Percentiles rank a stretch among this genome's conserved stretches.
Conservation (phyloP, 2,888 invertebrate genomes). For the Nowickia ferox region DNA sequence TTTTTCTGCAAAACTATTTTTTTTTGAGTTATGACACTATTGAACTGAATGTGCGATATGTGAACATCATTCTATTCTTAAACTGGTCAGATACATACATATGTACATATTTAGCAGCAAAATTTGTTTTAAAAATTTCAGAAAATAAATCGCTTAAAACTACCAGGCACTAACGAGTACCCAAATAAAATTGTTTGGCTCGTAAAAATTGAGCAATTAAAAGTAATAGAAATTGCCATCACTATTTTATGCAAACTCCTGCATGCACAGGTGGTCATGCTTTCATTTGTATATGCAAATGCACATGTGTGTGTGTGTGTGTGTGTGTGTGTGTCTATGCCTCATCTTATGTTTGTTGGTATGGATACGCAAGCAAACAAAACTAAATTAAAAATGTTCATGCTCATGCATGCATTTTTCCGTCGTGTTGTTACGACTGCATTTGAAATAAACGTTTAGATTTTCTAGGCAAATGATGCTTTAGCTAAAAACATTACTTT, state of each 20-base stretch:
- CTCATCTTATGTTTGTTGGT: background rate
- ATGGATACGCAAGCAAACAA: background rate
- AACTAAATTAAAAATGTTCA: constrained; percentile 42
- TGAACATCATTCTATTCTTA: too few species aligned
- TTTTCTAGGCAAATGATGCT: constrained; percentile 52
- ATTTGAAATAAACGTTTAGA: constrained; percentile 24
- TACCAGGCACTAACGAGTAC: background rate
- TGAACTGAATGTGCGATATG: too few species aligned
- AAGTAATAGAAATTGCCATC: background rate
- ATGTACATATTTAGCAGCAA: too few species aligned
- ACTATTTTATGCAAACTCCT: background rate
- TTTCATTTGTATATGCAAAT: background rate
- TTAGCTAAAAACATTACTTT: constrained; percentile 30
- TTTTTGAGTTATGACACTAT: too few species aligned
- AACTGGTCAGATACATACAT: too few species aligned
- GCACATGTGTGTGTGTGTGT: background rate
- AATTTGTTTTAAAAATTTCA: too few species aligned
- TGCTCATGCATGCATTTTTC: constrained; percentile 42
- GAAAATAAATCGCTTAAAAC: too few species aligned
- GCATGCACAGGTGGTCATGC: background rate
- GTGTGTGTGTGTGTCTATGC: background rate
- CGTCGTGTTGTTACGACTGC: background rate
- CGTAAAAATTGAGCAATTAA: background rate
- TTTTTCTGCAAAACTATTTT: too few species aligned
- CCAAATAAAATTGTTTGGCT: background rate